phyloP scores from a whole-genome alignment of 2,888 invertebrate genomes.

The Caenorhabditis sp. region DNA sequence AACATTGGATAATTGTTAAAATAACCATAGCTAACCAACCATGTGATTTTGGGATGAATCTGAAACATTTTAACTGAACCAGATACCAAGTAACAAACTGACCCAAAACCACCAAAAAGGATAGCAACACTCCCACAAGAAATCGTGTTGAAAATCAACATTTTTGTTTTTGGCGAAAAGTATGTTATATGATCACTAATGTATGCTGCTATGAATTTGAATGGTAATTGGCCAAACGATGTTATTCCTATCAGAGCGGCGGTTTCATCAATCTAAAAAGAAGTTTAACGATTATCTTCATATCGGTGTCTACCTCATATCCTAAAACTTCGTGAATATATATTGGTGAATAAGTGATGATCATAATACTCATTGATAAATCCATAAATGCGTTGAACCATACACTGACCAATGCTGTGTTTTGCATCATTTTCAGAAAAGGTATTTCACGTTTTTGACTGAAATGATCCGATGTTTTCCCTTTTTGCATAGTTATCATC shows the following conservation, averaged over 20 bases:
- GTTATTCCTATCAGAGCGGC: slow-evolving; percentile 27
- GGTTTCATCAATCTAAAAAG: slow-evolving; percentile 16
- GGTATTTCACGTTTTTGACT: slow-evolving; percentile 4
- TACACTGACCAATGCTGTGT: slow-evolving; percentile 16
- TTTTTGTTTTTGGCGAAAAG: slow-evolving; percentile 17
- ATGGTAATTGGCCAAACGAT: slow-evolving; percentile 27
- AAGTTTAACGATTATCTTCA: neutral
- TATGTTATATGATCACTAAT: slow-evolving; percentile 25
- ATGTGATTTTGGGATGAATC: slow-evolving; percentile 15
- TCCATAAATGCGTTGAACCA: slow-evolving; percentile 41
- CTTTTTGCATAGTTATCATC: slow-evolving; percentile 21
- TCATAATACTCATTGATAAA: slow-evolving; percentile 31
- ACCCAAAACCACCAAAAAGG: slow-evolving; percentile 22
- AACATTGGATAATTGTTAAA: slow-evolving; percentile 16
- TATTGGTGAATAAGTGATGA: slow-evolving; percentile 31
- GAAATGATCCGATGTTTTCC: slow-evolving; percentile 27
- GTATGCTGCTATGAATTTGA: slow-evolving; percentile 31
- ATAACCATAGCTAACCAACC: slow-evolving; percentile 29
- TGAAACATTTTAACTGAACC: too few relatives aligned
- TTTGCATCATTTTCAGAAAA: slow-evolving; percentile 12
- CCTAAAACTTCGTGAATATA: slow-evolving; percentile 27
- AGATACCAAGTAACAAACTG: too few relatives aligned
- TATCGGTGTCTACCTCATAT: slow-evolving; percentile 1
- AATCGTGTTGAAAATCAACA: slow-evolving; percentile 35
- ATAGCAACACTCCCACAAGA: slow-evolving; percentile 27